Base-by-base conservation (phyloP, 2,888 invertebrate species). In the Ypsolopha sequella region DNA sequence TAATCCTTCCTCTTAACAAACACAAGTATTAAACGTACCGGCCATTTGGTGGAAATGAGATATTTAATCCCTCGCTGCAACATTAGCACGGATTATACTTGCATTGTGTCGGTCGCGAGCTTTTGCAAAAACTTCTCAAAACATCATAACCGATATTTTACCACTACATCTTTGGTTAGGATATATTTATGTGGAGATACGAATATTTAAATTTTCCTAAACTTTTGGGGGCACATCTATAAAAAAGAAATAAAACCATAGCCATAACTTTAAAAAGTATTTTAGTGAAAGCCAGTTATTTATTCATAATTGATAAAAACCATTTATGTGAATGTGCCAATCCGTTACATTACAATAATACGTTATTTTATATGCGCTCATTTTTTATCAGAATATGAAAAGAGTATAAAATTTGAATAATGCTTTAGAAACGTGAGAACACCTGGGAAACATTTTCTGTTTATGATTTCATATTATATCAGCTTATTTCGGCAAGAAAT, bases 1-100 rank as follows among this genome's bases (percentile, higher is more conserved):
- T 82, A 84, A 85, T 80, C 82, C 80, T 66, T 66, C 74, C 70
- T 64, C 70, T 69, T 65, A 73, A 41, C 73, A 75, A 74, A 72
- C 68, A 43, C 41, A 74, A 71, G 66, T 69, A 70, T 67, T 69
- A 75, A 78, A 73, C 65, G 61, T 71, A 69, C 70, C 79, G 78
- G 72, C 76, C 73, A 73, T 68, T 73, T 66, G 68, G 67, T 71
- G 73, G 76, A 82, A 77, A 80, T 77, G 72, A 76, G 70, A 70
- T 69, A 68, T 74, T 69, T 72, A 76, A 80, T 74, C 76, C 73
- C 61, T 63, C 58, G 60, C 76, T 76, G 77, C 77, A 76, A 76
- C 69, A 73, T 76, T 71, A 78, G 66, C 71, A 68, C 63, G 73
- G 80, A 80, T 84, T 80, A 78, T 70, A 66, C 61, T 66, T 68